Conservation (phyloP, 2,888 invertebrate species). For the Hyposoter didymator region DNA sequence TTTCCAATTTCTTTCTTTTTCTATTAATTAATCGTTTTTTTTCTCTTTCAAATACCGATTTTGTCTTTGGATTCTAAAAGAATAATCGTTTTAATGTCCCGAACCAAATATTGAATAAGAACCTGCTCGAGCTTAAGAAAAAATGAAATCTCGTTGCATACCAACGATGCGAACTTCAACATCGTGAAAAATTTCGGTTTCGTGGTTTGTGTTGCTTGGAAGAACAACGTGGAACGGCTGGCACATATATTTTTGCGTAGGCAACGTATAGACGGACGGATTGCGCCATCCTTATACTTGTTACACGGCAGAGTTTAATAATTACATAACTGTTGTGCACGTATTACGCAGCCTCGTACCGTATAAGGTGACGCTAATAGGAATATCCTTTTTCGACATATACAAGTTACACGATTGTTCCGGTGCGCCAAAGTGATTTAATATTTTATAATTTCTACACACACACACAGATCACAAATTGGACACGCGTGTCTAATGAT, state of each 20-base stretch:
- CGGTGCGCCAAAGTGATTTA: constrained; percentile 42
- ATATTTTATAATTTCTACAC: neutral
- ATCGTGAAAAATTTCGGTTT: neutral
- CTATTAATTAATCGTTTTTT: too few species aligned
- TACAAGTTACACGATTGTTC: constrained; percentile 64
- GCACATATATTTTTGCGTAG: neutral
- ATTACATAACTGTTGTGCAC: constrained; percentile 62
- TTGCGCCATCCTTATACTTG: constrained; percentile 59
- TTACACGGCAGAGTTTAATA: constrained; percentile 56
- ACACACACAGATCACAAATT: neutral
- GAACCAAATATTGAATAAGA: too few species aligned
- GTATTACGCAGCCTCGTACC: constrained; percentile 58
- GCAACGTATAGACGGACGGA: constrained; percentile 9
- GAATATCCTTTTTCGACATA: constrained; percentile 67
- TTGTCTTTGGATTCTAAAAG: too few species aligned
- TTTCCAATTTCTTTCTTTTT: too few species aligned
- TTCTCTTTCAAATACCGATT: too few species aligned
- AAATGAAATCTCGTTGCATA: too few species aligned
- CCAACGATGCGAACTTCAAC: too few species aligned
- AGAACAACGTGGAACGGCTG: neutral
- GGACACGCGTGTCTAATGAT: neutral
- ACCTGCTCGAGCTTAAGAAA: too few species aligned
- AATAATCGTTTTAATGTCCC: too few species aligned
- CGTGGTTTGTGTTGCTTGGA: neutral
- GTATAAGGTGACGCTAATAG: constrained; percentile 66